phyloP scores from a whole-genome alignment of 2,888 invertebrate species.

The Agrotis clavis region DNA sequence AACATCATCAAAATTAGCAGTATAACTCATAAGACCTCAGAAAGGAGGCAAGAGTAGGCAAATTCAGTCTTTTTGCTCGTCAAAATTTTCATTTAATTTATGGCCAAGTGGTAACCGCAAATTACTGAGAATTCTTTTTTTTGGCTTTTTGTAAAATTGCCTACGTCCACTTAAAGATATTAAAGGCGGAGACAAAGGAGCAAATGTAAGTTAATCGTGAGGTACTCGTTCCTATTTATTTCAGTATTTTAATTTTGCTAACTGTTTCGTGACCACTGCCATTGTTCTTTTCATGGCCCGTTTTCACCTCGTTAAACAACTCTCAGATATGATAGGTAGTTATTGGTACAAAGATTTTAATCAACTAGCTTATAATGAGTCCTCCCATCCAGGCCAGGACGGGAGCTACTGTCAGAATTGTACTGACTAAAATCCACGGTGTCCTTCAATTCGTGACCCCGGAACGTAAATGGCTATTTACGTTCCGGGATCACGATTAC shows the following conservation, averaged over 20 bases:
- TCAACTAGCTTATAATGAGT: no score
- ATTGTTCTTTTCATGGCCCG: conserved; percentile 47
- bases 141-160: conserved; percentile 87
- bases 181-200: conserved; percentile 84
- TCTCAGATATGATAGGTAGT: conserved; percentile 21
- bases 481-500: no score
- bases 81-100: conserved; percentile 88
- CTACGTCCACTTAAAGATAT: conserved; percentile 88
- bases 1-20: conserved; percentile 65
- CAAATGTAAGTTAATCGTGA: conserved; percentile 79
- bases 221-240: conserved; percentile 69
- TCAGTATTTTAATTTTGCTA: conserved; percentile 48
- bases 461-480: no score
- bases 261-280: conserved; percentile 35
- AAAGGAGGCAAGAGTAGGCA: conserved; percentile 65
- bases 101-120: conserved; percentile 84
- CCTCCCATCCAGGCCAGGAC: no score
- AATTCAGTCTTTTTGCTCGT: conserved; percentile 78
- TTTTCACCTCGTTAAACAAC: conserved; percentile 46
- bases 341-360: background rate
- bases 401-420: no score
- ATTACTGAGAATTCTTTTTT: conserved; percentile 83
- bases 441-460: no score
- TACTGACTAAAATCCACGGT: no score
- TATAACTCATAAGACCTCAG: conserved; percentile 69